These are phyloP conservation scores for Sinopyrophorus schimmeli DNA, from an alignment of 2,888 invertebrate species.

Conservation along the genomic window DNA sequence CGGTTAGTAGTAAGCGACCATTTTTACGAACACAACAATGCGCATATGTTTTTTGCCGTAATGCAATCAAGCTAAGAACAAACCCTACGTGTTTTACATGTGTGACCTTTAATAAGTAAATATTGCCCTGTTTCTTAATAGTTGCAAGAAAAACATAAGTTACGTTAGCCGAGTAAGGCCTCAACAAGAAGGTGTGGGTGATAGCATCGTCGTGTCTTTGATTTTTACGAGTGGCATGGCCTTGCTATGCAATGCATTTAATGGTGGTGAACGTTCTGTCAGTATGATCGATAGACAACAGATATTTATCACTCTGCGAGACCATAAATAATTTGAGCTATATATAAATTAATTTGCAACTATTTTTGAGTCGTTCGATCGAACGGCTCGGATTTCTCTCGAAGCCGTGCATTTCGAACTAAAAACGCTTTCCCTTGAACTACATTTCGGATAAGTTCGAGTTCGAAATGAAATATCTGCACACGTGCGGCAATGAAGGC, in stretches of 20 bases:
- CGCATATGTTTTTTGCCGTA: too few relatives aligned
- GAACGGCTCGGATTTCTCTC: too few relatives aligned
- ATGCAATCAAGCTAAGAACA: too few relatives aligned
- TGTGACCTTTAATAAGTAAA: constrained; percentile 8
- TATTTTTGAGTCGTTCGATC: too few relatives aligned
- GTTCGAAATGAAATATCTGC: too few relatives aligned
- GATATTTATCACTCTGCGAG: constrained; percentile 23
- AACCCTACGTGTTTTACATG: constrained; percentile 15
- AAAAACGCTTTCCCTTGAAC: too few relatives aligned
- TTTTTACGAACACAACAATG: too few relatives aligned
- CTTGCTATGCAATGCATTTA: constrained; percentile 19
- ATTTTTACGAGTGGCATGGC: constrained; percentile 23
- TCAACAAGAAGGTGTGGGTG: constrained; percentile 29
- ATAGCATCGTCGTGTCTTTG: constrained; percentile 25
- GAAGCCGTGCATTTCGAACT: too few relatives aligned
- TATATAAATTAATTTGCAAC: constrained; percentile 18
- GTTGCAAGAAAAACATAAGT: constrained; percentile 21
- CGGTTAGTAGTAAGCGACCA: too few relatives aligned
- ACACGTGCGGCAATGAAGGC: too few relatives aligned
- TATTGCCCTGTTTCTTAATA: constrained; percentile 19
- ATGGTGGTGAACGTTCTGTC: constrained; percentile 25
- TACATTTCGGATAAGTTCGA: too few relatives aligned
- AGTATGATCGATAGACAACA: constrained; percentile 18
- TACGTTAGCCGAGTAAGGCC: constrained; percentile 28
- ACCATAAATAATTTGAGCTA: constrained; percentile 14